Conservation (phyloP, 2,113 vertebrate genomes). For the Lampris incognitus region DNA sequence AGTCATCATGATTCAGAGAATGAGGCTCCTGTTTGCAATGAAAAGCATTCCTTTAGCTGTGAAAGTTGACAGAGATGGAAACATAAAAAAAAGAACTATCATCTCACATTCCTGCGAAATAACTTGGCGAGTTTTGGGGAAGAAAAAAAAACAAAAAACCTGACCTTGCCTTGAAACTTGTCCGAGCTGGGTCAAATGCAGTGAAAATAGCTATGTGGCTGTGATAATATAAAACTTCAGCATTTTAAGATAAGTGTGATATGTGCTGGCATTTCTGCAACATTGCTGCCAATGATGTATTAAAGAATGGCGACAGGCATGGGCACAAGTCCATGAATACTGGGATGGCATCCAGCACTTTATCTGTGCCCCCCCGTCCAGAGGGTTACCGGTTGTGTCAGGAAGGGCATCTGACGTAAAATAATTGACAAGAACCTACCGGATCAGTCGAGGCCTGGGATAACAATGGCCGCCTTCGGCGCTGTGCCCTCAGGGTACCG, state of each 20-base stretch:
- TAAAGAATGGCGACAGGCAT: no score
- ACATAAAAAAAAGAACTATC: not conserved
- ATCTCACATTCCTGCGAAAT: slow-evolving; percentile 1
- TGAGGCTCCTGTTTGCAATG: slow-evolving; percentile 6
- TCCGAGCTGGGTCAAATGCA: not conserved
- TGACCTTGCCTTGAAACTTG: not conserved
- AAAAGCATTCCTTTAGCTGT: not conserved
- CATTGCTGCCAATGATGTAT: slow-evolving; percentile 24
- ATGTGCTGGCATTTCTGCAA: slow-evolving; percentile 7
- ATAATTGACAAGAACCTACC: no score
- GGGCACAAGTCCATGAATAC: no score
- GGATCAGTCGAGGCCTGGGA: no score
- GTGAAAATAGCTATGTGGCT: not conserved
- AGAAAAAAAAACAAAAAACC: not conserved
- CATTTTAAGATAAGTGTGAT: slow-evolving; percentile 23
- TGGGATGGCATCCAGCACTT: no score
- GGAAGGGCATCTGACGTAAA: no score
- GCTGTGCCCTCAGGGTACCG: no score
- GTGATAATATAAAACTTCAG: not conserved
- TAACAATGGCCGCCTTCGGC: no score
- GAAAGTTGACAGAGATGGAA: not conserved
- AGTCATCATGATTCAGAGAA: not conserved
- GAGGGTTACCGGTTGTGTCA: no score
- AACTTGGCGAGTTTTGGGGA: slow-evolving; percentile 1
- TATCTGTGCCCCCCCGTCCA: no score